Evolutionary conservation across 1,140 invertebrate species (phyloP), one percentile per base, ranked within the genome.

Genomic region (Drosophila lowei): DNA sequence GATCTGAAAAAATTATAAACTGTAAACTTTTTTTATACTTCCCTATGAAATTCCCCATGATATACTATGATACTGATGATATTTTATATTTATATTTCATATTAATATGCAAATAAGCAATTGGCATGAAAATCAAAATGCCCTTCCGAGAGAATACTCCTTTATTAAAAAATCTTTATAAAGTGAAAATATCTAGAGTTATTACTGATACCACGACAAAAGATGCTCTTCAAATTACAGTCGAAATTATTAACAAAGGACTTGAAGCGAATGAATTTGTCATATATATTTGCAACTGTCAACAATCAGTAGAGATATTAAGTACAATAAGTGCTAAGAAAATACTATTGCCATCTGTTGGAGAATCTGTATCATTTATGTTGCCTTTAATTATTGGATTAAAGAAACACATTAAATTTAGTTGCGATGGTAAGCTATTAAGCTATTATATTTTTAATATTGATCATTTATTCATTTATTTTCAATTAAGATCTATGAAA

Each of bases 121-220:
- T 72, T 16, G 75, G 34, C 9, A 58, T 84, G 1, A 84, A 84
- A 68, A 53, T 84, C 7, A 84, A 84, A 65, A 64, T 84, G 8
- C 72, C 79, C 8, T 84, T 84, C 38, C 48, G 72, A 3, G 79
- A 84, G 25, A 84, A 84, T 25, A 42, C 58, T 1, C 49, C 70
- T 15, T 23, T 49, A 8, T 7, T 50, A 5, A n/a, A 30, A 11
- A 52, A 79, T 18, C 47, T n/a, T 28, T 43, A 58, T 6, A 68
- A 57, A 9, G 63, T 77, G 1, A 84, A 78, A 38, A 72, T 90
- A 9, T 56, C 72, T 2, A 70, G 47, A 52, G 76, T 90, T 52
- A 18, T 85, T 25, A 89, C 73, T 15, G 88, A 90, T 54, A 74
- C 83, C 5, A 90, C 83, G 0, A 85, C 74, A 44, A 81, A 74